Percentiles rank a stretch among this genome's conserved stretches.
Conservation (phyloP, 2,113 vertebrate genomes). For the Patagioenas fasciata region DNA sequence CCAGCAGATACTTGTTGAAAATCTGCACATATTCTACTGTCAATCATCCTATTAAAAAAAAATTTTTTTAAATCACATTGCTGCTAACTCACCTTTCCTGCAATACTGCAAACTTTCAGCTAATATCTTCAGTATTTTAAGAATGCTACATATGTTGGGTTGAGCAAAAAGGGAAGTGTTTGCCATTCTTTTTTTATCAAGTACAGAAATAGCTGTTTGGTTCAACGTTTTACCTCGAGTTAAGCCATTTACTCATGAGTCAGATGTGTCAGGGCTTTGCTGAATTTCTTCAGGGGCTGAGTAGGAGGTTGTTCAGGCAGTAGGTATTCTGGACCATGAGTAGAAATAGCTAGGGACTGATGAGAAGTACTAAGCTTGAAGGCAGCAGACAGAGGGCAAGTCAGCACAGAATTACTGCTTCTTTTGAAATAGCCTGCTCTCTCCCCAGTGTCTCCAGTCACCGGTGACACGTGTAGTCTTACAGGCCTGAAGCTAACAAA, state of each 20-base stretch:
- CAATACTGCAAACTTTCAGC: not conserved
- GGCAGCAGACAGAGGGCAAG: not conserved
- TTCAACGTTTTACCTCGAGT: not conserved
- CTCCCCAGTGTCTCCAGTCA: not conserved
- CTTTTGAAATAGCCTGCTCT: not conserved
- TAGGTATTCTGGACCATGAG: not conserved
- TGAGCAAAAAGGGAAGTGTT: not conserved
- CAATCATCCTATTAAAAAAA: not conserved
- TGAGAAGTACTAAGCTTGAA: not conserved
- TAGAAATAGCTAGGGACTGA: not conserved
- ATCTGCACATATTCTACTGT: not conserved
- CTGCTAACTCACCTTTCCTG: not conserved
- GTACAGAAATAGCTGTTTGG: not conserved
- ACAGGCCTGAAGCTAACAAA: not conserved
- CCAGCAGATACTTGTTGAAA: accelerated
- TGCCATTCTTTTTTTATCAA: not conserved
- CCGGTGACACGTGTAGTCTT: accelerated
- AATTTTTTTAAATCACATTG: not conserved
- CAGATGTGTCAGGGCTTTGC: not conserved
- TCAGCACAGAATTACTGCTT: conserved; percentile 3
- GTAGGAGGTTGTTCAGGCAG: not conserved
- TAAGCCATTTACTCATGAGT: not conserved
- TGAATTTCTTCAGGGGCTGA: not conserved
- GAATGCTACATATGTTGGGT: not conserved
- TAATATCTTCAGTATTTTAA: not conserved